A percentile compares a stretch with the other conserved stretches of the same genome.
These are phyloP conservation scores for Lepetodrilus schrolli DNA, from an alignment of 2,888 invertebrate genomes.

Conservation along the genomic window DNA sequence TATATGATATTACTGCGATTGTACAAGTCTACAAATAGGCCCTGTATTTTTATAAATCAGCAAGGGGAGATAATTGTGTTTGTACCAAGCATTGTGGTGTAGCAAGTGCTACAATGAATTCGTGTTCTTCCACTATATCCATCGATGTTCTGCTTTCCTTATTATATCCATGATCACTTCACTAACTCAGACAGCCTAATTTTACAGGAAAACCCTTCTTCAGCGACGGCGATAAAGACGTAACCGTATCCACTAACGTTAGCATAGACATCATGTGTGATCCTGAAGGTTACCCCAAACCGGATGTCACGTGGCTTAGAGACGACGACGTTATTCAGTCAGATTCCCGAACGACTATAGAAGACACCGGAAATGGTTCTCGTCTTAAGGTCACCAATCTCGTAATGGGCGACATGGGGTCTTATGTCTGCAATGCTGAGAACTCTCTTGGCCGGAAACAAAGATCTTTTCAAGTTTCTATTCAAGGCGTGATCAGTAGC, in stretches of 20 bases:
- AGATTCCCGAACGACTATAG: slow-evolving; percentile 38
- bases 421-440: slow-evolving; percentile 34
- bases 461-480: slow-evolving; percentile 28
- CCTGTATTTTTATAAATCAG: too few species aligned
- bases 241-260: slow-evolving; percentile 76
- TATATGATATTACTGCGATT: too few species aligned
- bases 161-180: too few species aligned
- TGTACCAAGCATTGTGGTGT: too few species aligned
- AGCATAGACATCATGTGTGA: slow-evolving; percentile 84
- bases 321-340: slow-evolving; percentile 39
- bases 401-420: slow-evolving; percentile 25
- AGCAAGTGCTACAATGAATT: too few species aligned
- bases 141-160: neutral
- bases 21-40: too few species aligned
- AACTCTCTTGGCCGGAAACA: slow-evolving; percentile 32
- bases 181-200: neutral
- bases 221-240: neutral
- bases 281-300: slow-evolving; percentile 82
- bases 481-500: slow-evolving; percentile 17
- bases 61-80: too few species aligned
- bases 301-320: slow-evolving; percentile 82
- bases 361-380: slow-evolving; percentile 40
- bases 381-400: slow-evolving; percentile 23
- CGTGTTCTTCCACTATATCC: too few species aligned
- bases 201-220: slow-evolving; percentile 34